Percentiles rank a stretch among this genome's conserved stretches.
phyloP scores from a whole-genome alignment of 2,797 vertebrate genomes.

The Sphenopsis melanotis region DNA sequence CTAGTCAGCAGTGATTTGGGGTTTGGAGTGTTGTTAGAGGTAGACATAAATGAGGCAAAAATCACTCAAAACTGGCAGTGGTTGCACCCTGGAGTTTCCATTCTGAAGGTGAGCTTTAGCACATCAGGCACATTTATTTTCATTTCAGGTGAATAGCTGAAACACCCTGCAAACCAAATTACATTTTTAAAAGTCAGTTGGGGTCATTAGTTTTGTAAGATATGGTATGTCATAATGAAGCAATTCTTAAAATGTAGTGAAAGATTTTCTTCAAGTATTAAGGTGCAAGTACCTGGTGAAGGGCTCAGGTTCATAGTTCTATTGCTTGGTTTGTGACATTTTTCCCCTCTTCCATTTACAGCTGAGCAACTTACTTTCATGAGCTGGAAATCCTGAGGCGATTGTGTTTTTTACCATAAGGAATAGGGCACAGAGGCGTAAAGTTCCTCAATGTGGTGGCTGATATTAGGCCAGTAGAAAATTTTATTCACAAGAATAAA shows the following conservation, averaged over 20 bases:
- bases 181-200: background rate
- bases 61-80: background rate
- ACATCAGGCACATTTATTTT: fast-evolving
- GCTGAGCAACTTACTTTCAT: background rate
- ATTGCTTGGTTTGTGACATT: background rate
- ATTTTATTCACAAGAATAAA: background rate
- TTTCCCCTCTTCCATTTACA: background rate
- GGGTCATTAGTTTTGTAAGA: background rate
- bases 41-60: background rate
- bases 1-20: background rate
- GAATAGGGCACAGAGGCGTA: background rate
- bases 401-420: background rate
- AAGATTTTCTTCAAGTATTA: background rate
- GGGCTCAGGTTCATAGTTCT: background rate
- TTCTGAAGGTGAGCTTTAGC: background rate
- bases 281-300: background rate
- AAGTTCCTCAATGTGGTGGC: background rate
- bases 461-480: background rate
- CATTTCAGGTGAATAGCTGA: background rate
- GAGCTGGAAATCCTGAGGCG: background rate
- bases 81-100: background rate
- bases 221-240: background rate
- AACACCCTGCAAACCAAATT: background rate
- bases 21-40: background rate
- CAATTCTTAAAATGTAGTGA: background rate